Conservation (phyloP, 1,140 invertebrate genomes). For the Bombus fervidus region DNA sequence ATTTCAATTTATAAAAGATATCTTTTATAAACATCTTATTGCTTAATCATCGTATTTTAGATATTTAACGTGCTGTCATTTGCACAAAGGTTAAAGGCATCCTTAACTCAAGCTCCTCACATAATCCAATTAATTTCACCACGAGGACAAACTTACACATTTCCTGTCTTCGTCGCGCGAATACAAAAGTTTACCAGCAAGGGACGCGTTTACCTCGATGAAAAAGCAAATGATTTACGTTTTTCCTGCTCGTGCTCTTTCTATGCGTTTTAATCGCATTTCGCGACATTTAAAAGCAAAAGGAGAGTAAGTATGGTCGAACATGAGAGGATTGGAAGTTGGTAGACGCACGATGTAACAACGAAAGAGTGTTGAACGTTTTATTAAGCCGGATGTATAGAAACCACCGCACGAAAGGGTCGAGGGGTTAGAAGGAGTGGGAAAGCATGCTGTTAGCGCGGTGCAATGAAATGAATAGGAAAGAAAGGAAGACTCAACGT, state of each 20-base stretch:
- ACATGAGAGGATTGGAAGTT: not conserved
- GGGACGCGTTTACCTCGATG: not conserved
- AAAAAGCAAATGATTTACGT: not conserved
- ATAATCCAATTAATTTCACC: not conserved
- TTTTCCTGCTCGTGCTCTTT: not conserved
- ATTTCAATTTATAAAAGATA: not conserved
- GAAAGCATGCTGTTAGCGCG: conserved; percentile 8
- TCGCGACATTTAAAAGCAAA: not conserved
- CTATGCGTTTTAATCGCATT: conserved; percentile 6
- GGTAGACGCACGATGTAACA: conserved; percentile 10
- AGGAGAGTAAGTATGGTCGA: not conserved
- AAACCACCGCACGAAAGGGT: conserved; percentile 39
- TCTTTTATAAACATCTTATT: not conserved
- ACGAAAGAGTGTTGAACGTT: conserved; percentile 45
- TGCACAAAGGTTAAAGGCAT: not conserved
- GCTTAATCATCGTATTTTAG: too few relatives aligned
- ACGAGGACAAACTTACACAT: not conserved
- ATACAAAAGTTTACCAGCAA: too few relatives aligned
- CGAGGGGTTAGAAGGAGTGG: not conserved
- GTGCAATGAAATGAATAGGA: conserved; percentile 49
- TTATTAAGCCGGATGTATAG: conserved; percentile 60
- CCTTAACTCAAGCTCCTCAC: not conserved
- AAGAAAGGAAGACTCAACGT: conserved; percentile 38
- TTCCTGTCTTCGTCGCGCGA: not conserved
- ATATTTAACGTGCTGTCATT: too few relatives aligned